phyloP scores from a whole-genome alignment of 2,888 invertebrate species.

The Tetranychus truncatus region DNA sequence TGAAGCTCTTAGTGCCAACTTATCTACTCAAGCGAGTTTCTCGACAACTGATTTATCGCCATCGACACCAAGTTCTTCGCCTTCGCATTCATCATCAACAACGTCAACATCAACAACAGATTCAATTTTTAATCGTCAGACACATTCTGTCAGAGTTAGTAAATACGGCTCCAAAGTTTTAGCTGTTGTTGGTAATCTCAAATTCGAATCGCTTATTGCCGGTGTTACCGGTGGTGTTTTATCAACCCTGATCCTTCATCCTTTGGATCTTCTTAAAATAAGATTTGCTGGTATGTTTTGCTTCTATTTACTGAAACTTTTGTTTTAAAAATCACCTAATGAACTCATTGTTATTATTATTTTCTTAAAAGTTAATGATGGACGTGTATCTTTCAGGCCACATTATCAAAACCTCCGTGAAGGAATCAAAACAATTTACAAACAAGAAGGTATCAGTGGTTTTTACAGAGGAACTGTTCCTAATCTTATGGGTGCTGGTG shows the following conservation, averaged over 20 bases:
- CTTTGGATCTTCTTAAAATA: slow-evolving; percentile 91
- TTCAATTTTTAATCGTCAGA: not conserved
- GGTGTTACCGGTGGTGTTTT: slow-evolving; percentile 90
- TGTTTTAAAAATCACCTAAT: not conserved
- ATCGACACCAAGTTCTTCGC: not conserved
- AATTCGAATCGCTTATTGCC: slow-evolving; percentile 84
- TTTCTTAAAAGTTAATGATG: slow-evolving; percentile 62
- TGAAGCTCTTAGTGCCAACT: not conserved
- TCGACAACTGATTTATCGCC: not conserved
- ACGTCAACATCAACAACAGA: not conserved
- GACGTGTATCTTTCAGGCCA: slow-evolving; percentile 53
- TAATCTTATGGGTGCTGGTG: slow-evolving; percentile 87
- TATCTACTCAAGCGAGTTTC: not conserved
- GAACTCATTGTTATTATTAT: slow-evolving; percentile 18
- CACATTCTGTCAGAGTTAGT: not conserved
- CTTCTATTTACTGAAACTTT: slow-evolving; percentile 43
- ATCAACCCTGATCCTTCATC: slow-evolving; percentile 81
- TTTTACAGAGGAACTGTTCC: slow-evolving; percentile 91
- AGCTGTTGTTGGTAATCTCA: slow-evolving; percentile 34
- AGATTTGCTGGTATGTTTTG: slow-evolving; percentile 67
- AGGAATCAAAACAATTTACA: slow-evolving; percentile 64
- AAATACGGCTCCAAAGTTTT: not conserved
- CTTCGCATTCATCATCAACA: not conserved
- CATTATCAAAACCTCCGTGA: slow-evolving; percentile 65
- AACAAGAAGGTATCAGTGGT: slow-evolving; percentile 65